These are phyloP conservation scores for Poecile atricapillus DNA, from an alignment of 2,113 vertebrate species.

Conservation along the genomic window DNA sequence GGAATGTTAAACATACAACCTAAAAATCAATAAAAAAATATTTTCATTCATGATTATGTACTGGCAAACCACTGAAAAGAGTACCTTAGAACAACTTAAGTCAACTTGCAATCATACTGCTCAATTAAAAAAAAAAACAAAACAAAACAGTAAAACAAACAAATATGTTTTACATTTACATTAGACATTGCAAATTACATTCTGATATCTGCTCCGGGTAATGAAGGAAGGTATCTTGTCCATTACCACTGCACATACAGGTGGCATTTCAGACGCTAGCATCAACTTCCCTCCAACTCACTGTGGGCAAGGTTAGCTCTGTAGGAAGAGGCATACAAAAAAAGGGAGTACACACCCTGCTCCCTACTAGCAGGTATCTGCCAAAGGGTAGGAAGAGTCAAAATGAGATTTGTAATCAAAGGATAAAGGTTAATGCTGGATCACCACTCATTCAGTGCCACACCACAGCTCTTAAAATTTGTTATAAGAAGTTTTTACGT, in stretches of 20 bases:
- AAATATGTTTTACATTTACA: slow-evolving; percentile 53
- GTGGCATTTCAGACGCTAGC: background rate
- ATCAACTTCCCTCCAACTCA: background rate
- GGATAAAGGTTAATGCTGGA: background rate
- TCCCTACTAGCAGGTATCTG: background rate
- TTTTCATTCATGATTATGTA: slow-evolving; percentile 47
- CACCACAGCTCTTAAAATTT: background rate
- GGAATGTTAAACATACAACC: slow-evolving; percentile 72
- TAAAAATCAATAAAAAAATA: slow-evolving; percentile 69
- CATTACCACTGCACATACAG: background rate
- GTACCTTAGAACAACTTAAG: slow-evolving; percentile 50
- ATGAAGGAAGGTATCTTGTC: slow-evolving; percentile 31
- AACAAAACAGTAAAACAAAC: background rate
- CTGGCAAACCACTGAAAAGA: slow-evolving; percentile 27
- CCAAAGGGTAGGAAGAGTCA: background rate
- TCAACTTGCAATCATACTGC: slow-evolving; percentile 34
- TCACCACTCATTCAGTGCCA: background rate
- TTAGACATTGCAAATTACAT: slow-evolving; percentile 50
- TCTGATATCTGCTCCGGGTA: slow-evolving; percentile 1
- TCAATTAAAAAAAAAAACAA: slow-evolving; percentile 49
- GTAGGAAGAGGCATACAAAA: background rate
- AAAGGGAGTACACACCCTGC: background rate
- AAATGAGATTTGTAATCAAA: background rate
- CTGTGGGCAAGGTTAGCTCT: background rate
- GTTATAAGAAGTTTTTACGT: background rate